Evolutionary conservation across 1,140 invertebrate genomes (phyloP), one percentile per base, ranked within the genome.

Genomic region (Pseudomyrmex concolor): DNA sequence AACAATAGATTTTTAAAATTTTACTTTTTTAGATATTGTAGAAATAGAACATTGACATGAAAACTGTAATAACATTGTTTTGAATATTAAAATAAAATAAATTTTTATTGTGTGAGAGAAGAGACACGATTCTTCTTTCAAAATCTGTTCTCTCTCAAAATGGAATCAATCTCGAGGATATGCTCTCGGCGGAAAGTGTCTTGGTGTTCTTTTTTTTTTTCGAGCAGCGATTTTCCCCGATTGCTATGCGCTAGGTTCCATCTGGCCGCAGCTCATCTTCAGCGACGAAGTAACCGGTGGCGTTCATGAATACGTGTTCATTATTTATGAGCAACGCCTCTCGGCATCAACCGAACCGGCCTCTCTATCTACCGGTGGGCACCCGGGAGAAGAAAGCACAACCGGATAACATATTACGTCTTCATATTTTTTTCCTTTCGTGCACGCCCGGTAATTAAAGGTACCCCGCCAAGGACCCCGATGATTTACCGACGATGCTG

Each of bases 361-460:
- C 86, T 89, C 84, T 84, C 80, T 87, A 85, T 85, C 89, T 84
- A 90, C 89, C 85, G 84, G 89, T 90, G 85, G 89, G 84, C 85
- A 90, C 73, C 77, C 78, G 78, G 64, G 50, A 68, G 74, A 80
- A 55, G 66, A 60, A 80, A 66, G 76, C 74, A 51, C 12, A 80
- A 84, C 72, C 72, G 88, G 88, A 90, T 88, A 91, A 91, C 87
- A 86, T 86, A 91, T 92, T 91, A 91, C 91, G 90, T 92, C 91
- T 92, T 92, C 91, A 93, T 93, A 93, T 92, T 93, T 93, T 92
- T 91, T 86, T 83, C 78, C 70, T 64, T 63, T 72, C 71, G 82
- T 84, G 83, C 78, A 87, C 80, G 88, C 68, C 88, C 84, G 89
- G 89, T 92, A 92, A 92, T 92, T 93, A 93, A 92, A 92, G 92